phyloP scores from a whole-genome alignment of 1,140 invertebrate genomes.

The Wiebesia pumilae region DNA sequence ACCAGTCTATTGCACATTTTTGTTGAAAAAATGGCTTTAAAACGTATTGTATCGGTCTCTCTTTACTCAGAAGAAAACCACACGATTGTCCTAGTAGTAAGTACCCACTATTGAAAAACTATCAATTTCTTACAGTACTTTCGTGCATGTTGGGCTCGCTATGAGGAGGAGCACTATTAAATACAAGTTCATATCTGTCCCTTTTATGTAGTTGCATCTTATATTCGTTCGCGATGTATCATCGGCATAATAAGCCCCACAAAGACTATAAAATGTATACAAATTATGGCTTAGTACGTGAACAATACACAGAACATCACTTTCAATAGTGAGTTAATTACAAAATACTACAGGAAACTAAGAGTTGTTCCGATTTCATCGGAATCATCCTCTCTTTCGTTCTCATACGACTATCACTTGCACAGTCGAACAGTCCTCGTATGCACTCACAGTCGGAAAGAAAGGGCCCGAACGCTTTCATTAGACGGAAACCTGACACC shows the following conservation, averaged over 20 bases:
- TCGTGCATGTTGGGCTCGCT: background rate
- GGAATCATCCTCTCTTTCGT: background rate
- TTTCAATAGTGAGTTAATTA: background rate
- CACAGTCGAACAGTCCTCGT: background rate
- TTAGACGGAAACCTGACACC: constrained; percentile 58
- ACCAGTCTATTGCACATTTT: constrained; percentile 48
- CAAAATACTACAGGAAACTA: constrained; percentile 16
- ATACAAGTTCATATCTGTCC: too few relatives aligned
- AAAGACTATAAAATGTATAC: background rate
- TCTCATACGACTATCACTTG: constrained; percentile 6
- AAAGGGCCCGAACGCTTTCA: background rate
- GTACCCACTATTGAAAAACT: constrained; percentile 15
- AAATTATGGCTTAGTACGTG: background rate
- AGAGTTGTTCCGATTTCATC: background rate
- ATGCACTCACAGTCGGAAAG: background rate
- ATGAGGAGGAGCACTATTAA: background rate
- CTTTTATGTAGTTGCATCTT: background rate
- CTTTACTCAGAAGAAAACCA: background rate
- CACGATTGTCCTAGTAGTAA: constrained; percentile 18
- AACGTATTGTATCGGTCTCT: background rate
- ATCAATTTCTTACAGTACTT: constrained; percentile 9
- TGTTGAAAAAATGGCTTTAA: constrained; percentile 37
- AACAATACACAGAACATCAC: background rate
- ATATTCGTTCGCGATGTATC: background rate
- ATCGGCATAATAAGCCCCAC: too few relatives aligned